Base-by-base conservation (phyloP, 1,140 invertebrate species). In the Pectinophora gossypiella region DNA sequence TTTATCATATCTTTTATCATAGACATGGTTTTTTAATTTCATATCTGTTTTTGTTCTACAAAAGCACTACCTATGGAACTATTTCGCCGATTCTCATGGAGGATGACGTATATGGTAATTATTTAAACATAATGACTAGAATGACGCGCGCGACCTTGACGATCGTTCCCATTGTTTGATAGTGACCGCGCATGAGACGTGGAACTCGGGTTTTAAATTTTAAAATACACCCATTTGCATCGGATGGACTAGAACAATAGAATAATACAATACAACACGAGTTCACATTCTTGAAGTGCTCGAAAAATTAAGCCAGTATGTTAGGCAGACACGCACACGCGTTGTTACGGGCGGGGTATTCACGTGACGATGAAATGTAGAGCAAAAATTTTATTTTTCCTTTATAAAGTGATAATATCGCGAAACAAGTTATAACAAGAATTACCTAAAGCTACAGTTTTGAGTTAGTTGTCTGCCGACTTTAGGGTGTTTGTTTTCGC, bases 141-240 rank as follows among this genome's bases (percentile, higher is more conserved):
- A 70, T 76, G 74, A 75, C 71, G 73, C 71, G 65, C 56, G 51
- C 67, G 80, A 64, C 81, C 81, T 85, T 85, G 74, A 58, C 61
- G 67, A 56, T 65, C 68, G 68, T 72, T 75, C 68, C 68, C 67
- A 80, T 84, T 84, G 80, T 84, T 76, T 72, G 68, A 72, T 67
- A 64, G 58, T 51, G 54, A 36, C 54, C 59, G 61, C 56, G 64
- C 61, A 61, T 36, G 59, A 61, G 51, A 60, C 61, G 54, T 61
- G 52, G 55, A 60, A 59, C 61, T 71, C 70, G 65, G 67, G 72
- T 72, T 72, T 61, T 65, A 72, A 72, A 69, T 64, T 65, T 61
- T 40, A 62, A 54, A 64, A 61, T 61, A 63, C 44, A 45, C 49
- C 54, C 59, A 61, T 61, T 59, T 45, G 51, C 48, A 43, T 46